These are phyloP conservation scores for Drosophila greeni DNA, from an alignment of 2,888 invertebrate genomes.

Conservation along the genomic window DNA sequence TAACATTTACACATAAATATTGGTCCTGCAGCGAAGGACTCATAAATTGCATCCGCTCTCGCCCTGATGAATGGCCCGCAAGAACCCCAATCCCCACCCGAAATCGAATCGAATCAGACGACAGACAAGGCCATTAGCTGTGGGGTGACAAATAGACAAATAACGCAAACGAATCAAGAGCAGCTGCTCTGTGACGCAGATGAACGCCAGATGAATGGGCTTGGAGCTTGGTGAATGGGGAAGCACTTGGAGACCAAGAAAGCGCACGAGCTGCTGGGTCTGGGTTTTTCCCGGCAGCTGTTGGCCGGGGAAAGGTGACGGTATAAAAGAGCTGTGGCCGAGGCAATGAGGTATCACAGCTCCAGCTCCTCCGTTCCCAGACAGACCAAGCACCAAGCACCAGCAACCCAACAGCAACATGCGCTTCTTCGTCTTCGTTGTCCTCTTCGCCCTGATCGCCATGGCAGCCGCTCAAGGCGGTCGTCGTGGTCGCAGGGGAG, in stretches of 20 bases:
- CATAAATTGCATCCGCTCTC: slow-evolving; percentile 32
- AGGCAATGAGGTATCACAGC: slow-evolving; percentile 8
- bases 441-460: slow-evolving; percentile 28
- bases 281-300: slow-evolving; percentile 21
- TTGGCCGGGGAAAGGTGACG: background rate
- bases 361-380: slow-evolving; percentile 5
- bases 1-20: slow-evolving; percentile 51
- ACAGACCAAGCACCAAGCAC: slow-evolving; percentile 10
- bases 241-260: slow-evolving; percentile 11
- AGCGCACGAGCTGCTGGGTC: background rate
- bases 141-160: slow-evolving; percentile 33
- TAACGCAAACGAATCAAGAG: slow-evolving; percentile 28
- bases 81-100: background rate
- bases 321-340: slow-evolving; percentile 26
- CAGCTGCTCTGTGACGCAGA: slow-evolving; percentile 41
- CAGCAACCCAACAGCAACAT: slow-evolving; percentile 4
- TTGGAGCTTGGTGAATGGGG: slow-evolving; percentile 10
- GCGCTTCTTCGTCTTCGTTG: slow-evolving; percentile 27
- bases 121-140: slow-evolving; percentile 27
- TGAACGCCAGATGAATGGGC: slow-evolving; percentile 17
- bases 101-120: slow-evolving; percentile 20
- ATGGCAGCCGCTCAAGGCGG: slow-evolving; percentile 34
- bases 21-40: slow-evolving; percentile 18
- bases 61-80: slow-evolving; percentile 24
- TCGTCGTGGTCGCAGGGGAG: slow-evolving; percentile 14